Percentiles rank a stretch among this genome's conserved stretches.
Evolutionary conservation across 1,140 invertebrate species (phyloP).

Genomic region (Drosophila lowei): DNA sequence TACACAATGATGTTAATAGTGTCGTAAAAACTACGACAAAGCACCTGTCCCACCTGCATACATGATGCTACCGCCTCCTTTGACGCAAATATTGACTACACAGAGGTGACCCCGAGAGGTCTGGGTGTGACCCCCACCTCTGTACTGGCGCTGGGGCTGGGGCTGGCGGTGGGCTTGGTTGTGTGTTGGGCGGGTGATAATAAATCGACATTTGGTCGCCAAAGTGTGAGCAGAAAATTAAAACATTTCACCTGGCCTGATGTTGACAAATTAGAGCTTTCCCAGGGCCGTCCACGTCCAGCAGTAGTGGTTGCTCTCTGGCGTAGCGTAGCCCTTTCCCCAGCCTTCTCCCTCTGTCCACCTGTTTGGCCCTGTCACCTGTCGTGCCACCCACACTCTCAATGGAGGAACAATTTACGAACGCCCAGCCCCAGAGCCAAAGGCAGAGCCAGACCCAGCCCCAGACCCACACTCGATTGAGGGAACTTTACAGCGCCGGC

Average conservation of each 20-base stretch:
- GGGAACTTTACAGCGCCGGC: conserved; percentile 51
- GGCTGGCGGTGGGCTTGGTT: not conserved
- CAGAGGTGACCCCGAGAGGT: conserved; percentile 37
- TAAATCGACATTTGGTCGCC: conserved; percentile 63
- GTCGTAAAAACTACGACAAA: conserved; percentile 66
- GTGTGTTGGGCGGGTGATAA: conserved; percentile 14
- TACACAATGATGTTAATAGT: conserved; percentile 75
- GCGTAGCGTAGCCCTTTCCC: not conserved
- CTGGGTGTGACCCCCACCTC: conserved; percentile 21
- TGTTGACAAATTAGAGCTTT: conserved; percentile 79
- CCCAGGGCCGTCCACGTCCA: conserved; percentile 22
- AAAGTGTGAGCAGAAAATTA: conserved; percentile 53
- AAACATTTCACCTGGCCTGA: conserved; percentile 61
- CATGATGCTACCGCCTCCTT: conserved; percentile 18
- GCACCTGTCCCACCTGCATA: conserved; percentile 28
- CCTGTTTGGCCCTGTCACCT: conserved; percentile 26
- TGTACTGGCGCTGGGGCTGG: conserved; percentile 14
- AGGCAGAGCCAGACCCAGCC: not conserved
- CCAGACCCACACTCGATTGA: not conserved
- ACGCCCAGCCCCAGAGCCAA: not conserved
- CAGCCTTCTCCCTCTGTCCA: conserved; percentile 1
- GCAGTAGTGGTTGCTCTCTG: conserved; percentile 31
- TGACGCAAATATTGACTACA: conserved; percentile 62
- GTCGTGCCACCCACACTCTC: conserved; percentile 39
- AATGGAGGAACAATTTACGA: conserved; percentile 49